A percentile compares a stretch with the other conserved stretches of the same genome.
Conservation (phyloP, 1,140 invertebrate species). For the Neuroterus valhalla region DNA sequence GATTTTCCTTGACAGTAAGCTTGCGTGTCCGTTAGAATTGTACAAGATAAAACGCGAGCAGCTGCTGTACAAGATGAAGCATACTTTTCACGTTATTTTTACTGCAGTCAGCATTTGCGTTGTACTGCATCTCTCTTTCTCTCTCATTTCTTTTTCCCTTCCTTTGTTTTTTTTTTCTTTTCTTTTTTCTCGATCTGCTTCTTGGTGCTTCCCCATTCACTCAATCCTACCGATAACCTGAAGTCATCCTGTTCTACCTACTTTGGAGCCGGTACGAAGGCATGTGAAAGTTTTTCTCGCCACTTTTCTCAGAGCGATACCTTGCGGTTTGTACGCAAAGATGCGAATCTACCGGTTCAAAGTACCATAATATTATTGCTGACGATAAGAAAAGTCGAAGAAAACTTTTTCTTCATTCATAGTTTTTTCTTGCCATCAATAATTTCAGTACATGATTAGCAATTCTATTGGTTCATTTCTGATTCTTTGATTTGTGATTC, state of each 20-base stretch:
- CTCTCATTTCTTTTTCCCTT: neutral
- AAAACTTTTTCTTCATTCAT: neutral
- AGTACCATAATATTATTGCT: conserved; percentile 27
- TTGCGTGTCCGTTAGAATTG: conserved; percentile 24
- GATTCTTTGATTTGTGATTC: too few species aligned
- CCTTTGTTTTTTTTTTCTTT: conserved; percentile 13
- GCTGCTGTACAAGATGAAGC: conserved; percentile 48
- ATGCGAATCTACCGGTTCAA: conserved; percentile 33
- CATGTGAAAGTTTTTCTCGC: conserved; percentile 53
- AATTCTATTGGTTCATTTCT: too few species aligned
- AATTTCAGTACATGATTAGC: too few species aligned
- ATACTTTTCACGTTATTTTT: conserved; percentile 62
- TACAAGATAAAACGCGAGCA: conserved; percentile 26
- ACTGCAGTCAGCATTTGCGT: conserved; percentile 53
- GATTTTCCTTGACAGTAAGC: conserved; percentile 22
- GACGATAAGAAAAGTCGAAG: neutral
- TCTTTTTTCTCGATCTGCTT: conserved; percentile 28
- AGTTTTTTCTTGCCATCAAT: too few species aligned
- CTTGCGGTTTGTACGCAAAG: conserved; percentile 37
- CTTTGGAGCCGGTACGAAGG: conserved; percentile 54
- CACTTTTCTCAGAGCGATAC: conserved; percentile 51
- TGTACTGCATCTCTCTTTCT: conserved; percentile 43
- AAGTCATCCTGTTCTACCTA: conserved; percentile 50
- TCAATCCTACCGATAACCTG: conserved; percentile 8
- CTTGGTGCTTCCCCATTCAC: neutral